Conservation (phyloP, 2,113 vertebrate genomes). For the Nansenia antarctica region DNA sequence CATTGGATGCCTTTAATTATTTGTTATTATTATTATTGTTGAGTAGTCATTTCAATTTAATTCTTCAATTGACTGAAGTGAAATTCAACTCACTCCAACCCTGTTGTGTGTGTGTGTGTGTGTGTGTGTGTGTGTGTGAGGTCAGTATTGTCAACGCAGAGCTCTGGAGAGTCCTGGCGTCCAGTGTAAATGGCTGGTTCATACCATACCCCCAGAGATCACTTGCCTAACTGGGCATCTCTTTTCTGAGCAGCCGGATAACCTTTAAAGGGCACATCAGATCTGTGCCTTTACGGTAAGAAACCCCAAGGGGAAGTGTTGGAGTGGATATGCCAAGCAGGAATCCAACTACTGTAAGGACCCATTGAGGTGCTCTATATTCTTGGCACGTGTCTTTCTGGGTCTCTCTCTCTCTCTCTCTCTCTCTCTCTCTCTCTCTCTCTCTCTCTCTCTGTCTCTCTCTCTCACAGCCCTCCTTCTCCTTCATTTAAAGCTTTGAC, state of each 20-base stretch:
- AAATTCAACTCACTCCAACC: too few species aligned
- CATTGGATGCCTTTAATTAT: too few species aligned
- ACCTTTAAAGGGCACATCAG: constrained; percentile 28
- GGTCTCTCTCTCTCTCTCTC: background rate
- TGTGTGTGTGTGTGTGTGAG: background rate
- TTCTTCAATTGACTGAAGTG: too few species aligned
- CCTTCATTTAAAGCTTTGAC: constrained; percentile 2
- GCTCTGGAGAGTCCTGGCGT: background rate
- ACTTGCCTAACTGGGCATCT: background rate
- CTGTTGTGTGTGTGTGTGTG: too few species aligned
- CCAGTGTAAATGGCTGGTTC: background rate
- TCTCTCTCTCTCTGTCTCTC: background rate
- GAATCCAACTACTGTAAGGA: background rate
- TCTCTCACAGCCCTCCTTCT: background rate
- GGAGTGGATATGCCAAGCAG: background rate
- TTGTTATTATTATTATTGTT: too few species aligned
- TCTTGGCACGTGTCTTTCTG: background rate
- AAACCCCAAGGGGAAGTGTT: background rate
- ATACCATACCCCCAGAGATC: background rate
- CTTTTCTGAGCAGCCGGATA: background rate
- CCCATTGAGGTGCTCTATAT: constrained; percentile 2
- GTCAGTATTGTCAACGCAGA: background rate
- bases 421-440: too few species aligned
- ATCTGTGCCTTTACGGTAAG: background rate
- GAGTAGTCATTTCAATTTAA: too few species aligned